A percentile compares a stretch with the other conserved stretches of the same genome.
Conservation (phyloP, 2,888 invertebrate species). For the Nomada fabriciana region DNA sequence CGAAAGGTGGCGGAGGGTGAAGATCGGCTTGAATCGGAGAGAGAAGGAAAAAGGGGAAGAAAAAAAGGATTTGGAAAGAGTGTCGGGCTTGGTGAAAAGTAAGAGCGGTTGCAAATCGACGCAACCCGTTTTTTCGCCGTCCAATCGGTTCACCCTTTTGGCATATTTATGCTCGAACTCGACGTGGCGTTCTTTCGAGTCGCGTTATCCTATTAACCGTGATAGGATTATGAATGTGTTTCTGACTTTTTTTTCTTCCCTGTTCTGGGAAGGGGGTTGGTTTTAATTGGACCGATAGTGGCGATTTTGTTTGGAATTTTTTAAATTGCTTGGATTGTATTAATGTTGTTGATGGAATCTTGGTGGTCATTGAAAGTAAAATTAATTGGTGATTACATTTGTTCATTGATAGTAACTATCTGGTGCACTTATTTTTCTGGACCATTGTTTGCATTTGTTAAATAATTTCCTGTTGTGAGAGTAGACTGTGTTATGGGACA, state of each 20-base stretch:
- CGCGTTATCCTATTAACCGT: constrained; percentile 57
- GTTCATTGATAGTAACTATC: too few relatives aligned
- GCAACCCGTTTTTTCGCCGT: constrained; percentile 49
- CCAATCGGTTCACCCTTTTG: constrained; percentile 31
- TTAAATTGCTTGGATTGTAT: too few relatives aligned
- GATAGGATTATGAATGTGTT: constrained; percentile 6
- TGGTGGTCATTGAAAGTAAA: too few relatives aligned
- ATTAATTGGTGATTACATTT: too few relatives aligned
- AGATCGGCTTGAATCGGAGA: constrained; percentile 34
- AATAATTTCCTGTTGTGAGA: too few relatives aligned
- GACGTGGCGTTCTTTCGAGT: neutral
- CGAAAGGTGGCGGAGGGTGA: constrained; percentile 23
- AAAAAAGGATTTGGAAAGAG: neutral
- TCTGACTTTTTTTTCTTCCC: neutral
- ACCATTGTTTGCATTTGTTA: too few relatives aligned
- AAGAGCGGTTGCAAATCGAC: constrained; percentile 72
- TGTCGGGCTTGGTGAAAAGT: constrained; percentile 53
- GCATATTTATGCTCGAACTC: neutral
- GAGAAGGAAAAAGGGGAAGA: neutral
- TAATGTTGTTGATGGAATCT: too few relatives aligned
- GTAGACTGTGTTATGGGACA: too few relatives aligned
- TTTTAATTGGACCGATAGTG: neutral
- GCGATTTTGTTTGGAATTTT: too few relatives aligned
- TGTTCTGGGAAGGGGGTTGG: too few relatives aligned
- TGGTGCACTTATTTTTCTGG: too few relatives aligned